phyloP scores from a whole-genome alignment of 1,140 invertebrate species.

The Eumaeus atala region DNA sequence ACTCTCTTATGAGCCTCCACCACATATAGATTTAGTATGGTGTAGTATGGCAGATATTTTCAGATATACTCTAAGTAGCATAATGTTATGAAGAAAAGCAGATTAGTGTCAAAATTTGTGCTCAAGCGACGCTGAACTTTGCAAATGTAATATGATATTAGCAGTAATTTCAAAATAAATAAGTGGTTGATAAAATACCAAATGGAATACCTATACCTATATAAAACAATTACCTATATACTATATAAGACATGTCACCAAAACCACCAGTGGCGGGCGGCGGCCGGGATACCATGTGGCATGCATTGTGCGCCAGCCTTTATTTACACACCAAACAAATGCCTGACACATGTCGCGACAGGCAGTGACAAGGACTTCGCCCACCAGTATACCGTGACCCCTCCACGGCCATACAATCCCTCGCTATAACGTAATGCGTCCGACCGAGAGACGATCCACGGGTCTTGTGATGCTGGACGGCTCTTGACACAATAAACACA shows the following conservation, averaged over 20 bases:
- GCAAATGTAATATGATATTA: no score
- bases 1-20: no score
- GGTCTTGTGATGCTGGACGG: conserved; percentile 27
- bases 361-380: conserved; percentile 54
- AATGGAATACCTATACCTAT: no score
- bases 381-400: conserved; percentile 36
- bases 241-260: conserved; percentile 31
- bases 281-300: no score
- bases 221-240: background rate
- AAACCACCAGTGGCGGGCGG: conserved; percentile 15
- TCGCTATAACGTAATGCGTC: conserved; percentile 12
- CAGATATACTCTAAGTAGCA: no score
- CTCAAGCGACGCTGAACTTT: no score
- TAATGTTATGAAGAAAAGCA: no score
- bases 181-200: no score
- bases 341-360: conserved; percentile 57
- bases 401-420: background rate
- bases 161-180: no score
- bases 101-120: no score
- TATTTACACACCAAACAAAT: conserved; percentile 66
- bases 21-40: no score
- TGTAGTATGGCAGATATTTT: no score
- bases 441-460: background rate
- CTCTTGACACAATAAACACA: conserved; percentile 64
- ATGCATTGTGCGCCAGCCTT: conserved; percentile 41